Evolutionary conservation across 2,888 invertebrate species (phyloP), one percentile per base, ranked within the genome.

Genomic region (Pantelozetes paolii): DNA sequence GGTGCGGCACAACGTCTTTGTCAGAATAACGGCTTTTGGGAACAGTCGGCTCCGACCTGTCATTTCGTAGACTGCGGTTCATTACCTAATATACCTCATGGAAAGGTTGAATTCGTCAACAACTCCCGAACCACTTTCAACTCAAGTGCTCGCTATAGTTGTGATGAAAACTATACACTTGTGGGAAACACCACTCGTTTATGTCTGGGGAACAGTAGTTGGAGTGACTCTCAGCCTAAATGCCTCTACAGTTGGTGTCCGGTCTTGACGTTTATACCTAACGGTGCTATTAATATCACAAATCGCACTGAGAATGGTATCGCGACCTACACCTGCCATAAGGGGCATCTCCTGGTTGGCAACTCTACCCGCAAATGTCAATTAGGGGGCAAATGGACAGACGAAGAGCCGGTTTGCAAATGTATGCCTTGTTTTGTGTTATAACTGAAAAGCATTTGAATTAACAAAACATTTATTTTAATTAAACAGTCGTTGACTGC

Each of bases 21-120:
- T 81, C 86, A 86, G 71, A 81, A 83, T 13, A 88, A 88, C 79
- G 94, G 94, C 1, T 89, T 90, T 80, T 94, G 94, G 94, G 90
- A 89, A 48, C 91, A 89, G 1, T 81, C 83, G 0, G 88, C 93
- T 0, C 93, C 94, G 0, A 87, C 87, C 74, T 94, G 94, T 82
- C 90, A 90, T 88, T 93, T 91, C 82, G 89, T 93, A 20, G 89
- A 93, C 80, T 94, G 93, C 80, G 91, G 91, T 6, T 80, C 85
- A 28, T 84, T 87, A 0, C 69, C 67, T 5, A 83, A 86, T 2
- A 85, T 92, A 50, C 88, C 89, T 77, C 89, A 92, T 79, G 93
- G 92, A 77, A 80, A 75, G 5, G 78, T 81, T 57, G 76, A 75
- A 2, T 82, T 92, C 28, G 82, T 87, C 0, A 88, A 91, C 77